phyloP scores from a whole-genome alignment of 1,140 invertebrate species.

The Zaprionus tsacasi region DNA sequence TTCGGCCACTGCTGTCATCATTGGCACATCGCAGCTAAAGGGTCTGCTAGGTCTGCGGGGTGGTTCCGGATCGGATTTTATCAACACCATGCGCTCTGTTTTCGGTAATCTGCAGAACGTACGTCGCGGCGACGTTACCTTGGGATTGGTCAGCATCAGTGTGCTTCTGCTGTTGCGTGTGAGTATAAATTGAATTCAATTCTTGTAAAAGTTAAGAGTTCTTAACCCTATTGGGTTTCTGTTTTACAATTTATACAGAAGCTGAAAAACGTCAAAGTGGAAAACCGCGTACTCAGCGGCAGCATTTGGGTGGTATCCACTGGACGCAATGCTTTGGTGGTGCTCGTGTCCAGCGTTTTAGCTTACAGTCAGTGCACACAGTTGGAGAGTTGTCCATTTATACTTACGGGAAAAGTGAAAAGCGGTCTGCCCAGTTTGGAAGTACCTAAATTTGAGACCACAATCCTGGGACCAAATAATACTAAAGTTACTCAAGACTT shows the following conservation, averaged over 20 bases:
- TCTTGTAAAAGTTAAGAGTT: too few species aligned
- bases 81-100: slow-evolving; percentile 87
- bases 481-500: slow-evolving; percentile 83
- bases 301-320: slow-evolving; percentile 90
- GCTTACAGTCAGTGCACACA: slow-evolving; percentile 85
- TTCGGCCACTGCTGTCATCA: slow-evolving; percentile 95
- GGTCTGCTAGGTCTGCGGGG: slow-evolving; percentile 90
- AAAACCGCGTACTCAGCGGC: slow-evolving; percentile 83
- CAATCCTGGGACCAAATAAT: slow-evolving; percentile 85
- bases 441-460: slow-evolving; percentile 87
- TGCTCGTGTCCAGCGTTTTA: slow-evolving; percentile 87
- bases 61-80: slow-evolving; percentile 87
- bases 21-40: slow-evolving; percentile 95
- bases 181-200: slow-evolving; percentile 52
- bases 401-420: slow-evolving; percentile 88
- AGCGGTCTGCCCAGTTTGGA: slow-evolving; percentile 87
- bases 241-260: slow-evolving; percentile 85
- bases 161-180: slow-evolving; percentile 89
- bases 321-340: slow-evolving; percentile 91
- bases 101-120: slow-evolving; percentile 86
- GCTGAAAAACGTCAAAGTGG: slow-evolving; percentile 87
- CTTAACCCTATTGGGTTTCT: slow-evolving; percentile 19
- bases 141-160: slow-evolving; percentile 88
- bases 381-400: slow-evolving; percentile 85
- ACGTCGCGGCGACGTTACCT: slow-evolving; percentile 86